phyloP scores from a whole-genome alignment of 2,797 vertebrate species.

The Pangasius sanitwongsei region DNA sequence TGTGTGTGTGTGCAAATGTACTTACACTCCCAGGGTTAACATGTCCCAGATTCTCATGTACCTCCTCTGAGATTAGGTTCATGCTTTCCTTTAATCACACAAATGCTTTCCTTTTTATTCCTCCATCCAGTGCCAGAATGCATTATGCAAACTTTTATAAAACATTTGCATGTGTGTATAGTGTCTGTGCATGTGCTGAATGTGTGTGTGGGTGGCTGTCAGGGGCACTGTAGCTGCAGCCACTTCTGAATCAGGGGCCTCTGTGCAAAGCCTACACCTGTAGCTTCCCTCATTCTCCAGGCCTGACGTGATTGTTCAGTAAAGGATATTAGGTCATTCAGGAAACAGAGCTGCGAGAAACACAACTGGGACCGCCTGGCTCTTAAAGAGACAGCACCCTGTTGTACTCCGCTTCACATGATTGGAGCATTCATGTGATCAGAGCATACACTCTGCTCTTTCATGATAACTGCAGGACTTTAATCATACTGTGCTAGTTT shows the following conservation, averaged over 20 bases:
- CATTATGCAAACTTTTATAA: conserved; percentile 68
- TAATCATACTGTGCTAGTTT: conserved; percentile 1
- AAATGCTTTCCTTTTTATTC: conserved; percentile 44
- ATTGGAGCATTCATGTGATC: background rate
- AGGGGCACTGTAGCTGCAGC: conserved; percentile 58
- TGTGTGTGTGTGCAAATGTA: conserved; percentile 35
- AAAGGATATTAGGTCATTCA: conserved; percentile 90
- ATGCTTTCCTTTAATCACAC: conserved; percentile 69
- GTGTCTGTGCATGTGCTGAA: conserved; percentile 14
- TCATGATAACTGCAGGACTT: conserved; percentile 18
- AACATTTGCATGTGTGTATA: conserved; percentile 43
- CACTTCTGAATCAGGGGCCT: conserved; percentile 65
- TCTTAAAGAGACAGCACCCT: conserved; percentile 77
- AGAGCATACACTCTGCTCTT: background rate
- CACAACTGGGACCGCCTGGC: conserved; percentile 76
- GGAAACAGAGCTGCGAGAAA: conserved; percentile 75
- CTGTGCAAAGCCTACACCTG: conserved; percentile 83
- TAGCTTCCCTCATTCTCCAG: conserved; percentile 81
- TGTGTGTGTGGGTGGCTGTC: conserved; percentile 56
- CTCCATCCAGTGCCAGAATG: conserved; percentile 41
- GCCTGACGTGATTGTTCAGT: conserved; percentile 85
- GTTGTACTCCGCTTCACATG: background rate
- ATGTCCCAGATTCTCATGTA: conserved; percentile 68
- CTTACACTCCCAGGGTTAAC: conserved; percentile 52
- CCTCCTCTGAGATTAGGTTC: conserved; percentile 72